Base-by-base conservation (phyloP, 2,113 vertebrate species). In the Neodon shergylaensis region DNA sequence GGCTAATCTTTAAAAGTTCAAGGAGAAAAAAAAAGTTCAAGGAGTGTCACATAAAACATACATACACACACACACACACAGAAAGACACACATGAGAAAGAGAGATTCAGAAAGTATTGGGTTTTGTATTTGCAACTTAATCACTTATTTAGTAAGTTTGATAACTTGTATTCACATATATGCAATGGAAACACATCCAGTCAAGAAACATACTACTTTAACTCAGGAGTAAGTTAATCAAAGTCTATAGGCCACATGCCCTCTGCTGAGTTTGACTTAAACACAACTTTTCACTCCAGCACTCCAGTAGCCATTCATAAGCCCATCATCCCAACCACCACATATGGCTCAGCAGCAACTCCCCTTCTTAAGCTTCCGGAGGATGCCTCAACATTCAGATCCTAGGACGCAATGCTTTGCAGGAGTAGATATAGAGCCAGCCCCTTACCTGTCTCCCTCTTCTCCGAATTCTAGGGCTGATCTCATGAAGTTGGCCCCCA, bases 391-490 rank as follows among this genome's bases (percentile, higher is more conserved):
- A 28, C 16, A 42, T 10, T 83, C 8, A 28, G n/a, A 8, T 70
- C 28, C 33, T 1, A 31, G 16, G 6, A 4, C 5, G 0, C 1
- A 28, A 81, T 26, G 2, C 19, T 11, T 39, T 36, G 0, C 9
- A 77, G 33, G 19, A 16, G 63, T 39, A 39, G 39, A 42, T 24
- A 12, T 13, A 11, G 11, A 68, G 44, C 33, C 22, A 26, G 0
- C 14, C 5, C 12, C 33, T 19, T 13, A 58, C 7, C 87, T 33
- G 49, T 28, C 47, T 49, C 61, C 14, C 21, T 0, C 8, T 28
- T 39, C 16, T 39, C 61, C 47, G 2, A 52, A 47, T 7, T 19
- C 47, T 44, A 9, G 8, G 77, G 47, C 66, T 58, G 54, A 36
- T 6, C 22, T 61, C 8, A 5, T 1, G 5, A 92, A 65, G 16